Percentiles rank a stretch among this genome's conserved stretches.
phyloP scores from a whole-genome alignment of 2,888 invertebrate species.

The Theretra japonica region DNA sequence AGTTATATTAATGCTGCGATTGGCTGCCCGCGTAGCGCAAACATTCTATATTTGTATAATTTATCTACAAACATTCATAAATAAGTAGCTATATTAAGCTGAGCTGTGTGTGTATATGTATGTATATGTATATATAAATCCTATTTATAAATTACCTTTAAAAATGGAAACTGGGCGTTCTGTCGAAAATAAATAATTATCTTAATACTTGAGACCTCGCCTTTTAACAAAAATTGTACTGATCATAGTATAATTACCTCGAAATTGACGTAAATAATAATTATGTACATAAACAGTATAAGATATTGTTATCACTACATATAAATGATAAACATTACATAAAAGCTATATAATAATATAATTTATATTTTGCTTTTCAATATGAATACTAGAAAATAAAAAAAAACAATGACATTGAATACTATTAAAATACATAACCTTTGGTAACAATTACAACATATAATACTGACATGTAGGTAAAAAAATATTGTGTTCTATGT shows the following conservation, averaged over 20 bases:
- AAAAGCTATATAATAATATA: neutral
- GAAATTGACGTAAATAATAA: neutral
- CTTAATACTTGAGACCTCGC: constrained; percentile 44
- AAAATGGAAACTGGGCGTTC: constrained; percentile 81
- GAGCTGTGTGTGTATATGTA: constrained; percentile 60
- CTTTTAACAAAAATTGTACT: constrained; percentile 4
- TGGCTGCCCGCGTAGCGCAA: constrained; percentile 69
- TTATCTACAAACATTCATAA: constrained; percentile 55
- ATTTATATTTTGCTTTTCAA: too few species aligned
- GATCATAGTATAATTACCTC: neutral
- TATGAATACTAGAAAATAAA: too few species aligned
- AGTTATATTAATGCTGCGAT: constrained; percentile 67
- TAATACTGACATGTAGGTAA: too few species aligned
- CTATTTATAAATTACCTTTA: constrained; percentile 80
- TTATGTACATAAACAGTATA: neutral
- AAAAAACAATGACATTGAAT: too few species aligned
- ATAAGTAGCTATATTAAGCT: constrained; percentile 72
- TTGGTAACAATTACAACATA: too few species aligned
- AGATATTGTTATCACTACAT: neutral
- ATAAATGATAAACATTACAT: constrained; percentile 3
- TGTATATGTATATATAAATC: constrained; percentile 63
- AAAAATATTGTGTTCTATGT: too few species aligned
- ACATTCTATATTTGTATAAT: constrained; percentile 58
- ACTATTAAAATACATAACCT: too few species aligned
- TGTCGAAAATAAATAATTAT: constrained; percentile 76